These are phyloP conservation scores for Drosophila tanythrix DNA, from an alignment of 2,888 invertebrate genomes.

Conservation along the genomic window DNA sequence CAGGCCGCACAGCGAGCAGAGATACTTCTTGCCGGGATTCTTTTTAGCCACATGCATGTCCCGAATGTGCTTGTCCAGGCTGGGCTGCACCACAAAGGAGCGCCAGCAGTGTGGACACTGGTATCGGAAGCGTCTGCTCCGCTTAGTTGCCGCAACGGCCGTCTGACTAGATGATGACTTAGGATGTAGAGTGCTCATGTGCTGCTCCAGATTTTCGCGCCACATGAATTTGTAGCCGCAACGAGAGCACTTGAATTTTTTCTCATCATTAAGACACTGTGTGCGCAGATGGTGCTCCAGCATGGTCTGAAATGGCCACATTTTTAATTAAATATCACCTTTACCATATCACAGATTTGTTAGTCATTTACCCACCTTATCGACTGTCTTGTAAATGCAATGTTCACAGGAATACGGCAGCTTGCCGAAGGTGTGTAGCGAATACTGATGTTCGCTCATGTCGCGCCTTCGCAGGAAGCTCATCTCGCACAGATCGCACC, in stretches of 20 bases:
- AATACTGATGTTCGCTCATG: conserved; percentile 81
- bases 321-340: not conserved
- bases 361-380: conserved; percentile 78
- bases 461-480: conserved; percentile 80
- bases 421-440: conserved; percentile 85
- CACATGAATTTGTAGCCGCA: conserved; percentile 84
- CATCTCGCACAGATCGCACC: conserved; percentile 78
- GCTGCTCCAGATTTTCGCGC: conserved; percentile 80
- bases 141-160: conserved; percentile 85
- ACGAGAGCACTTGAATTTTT: conserved; percentile 76
- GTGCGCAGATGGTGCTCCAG: conserved; percentile 86
- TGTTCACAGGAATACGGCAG: conserved; percentile 86
- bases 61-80: conserved; percentile 70
- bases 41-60: conserved; percentile 72
- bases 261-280: conserved; percentile 82
- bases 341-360: not conserved
- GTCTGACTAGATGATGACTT: conserved; percentile 68
- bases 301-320: conserved; percentile 57
- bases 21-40: conserved; percentile 71
- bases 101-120: conserved; percentile 88
- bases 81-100: conserved; percentile 70
- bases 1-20: conserved; percentile 87
- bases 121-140: conserved; percentile 82
- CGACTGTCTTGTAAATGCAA: conserved; percentile 86
- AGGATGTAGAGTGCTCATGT: conserved; percentile 68